Evolutionary conservation across 2,113 vertebrate species (phyloP), one percentile per base, ranked within the genome.

Genomic region (Montifringilla adamsi): DNA sequence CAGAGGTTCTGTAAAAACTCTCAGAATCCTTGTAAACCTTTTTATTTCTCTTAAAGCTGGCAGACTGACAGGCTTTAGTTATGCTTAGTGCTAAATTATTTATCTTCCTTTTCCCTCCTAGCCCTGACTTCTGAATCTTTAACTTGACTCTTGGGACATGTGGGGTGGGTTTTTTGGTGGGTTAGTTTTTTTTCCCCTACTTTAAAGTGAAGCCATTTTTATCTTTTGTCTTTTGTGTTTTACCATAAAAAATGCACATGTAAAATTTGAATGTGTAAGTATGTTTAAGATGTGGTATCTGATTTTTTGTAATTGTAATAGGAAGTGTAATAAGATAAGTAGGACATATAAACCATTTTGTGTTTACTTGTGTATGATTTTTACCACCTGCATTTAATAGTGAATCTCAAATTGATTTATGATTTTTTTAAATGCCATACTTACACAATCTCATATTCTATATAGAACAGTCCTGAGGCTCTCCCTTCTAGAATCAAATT

Each of bases 41-140:
- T 93, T 93, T 91, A 92, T 96, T 96, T 96, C 95, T 93, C 89
- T 95, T 81, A 75, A 84, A 92, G 76, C 85, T 97, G 94, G 96
- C 95, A 95, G 95, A 95, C 85, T 95, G 93, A 93, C 96, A 96
- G 95, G 52, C 93, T 95, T 97, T 88, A 96, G 96, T 97, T 97
- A 96, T 97, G 97, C 97, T 97, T 90, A 92, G 94, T 87, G 75
- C 96, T 98, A 87, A 97, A 97, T 98, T 97, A 97, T 97, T 97
- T 97, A 97, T 97, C 98, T 96, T 90, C 89, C 82, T 94, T 93
- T 92, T 88, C 69, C 92, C 80, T 94, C 84, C 95, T 85, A 86
- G 85, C 85, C 80, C 43, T 69, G 93, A 92, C 95, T 96, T 95
- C 91, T 93, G 91, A 93, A 93, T 95, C 95, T 97, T 96, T 97